Evolutionary conservation across 2,113 vertebrate genomes (phyloP).

Genomic region (Oryzias curvinotus): DNA sequence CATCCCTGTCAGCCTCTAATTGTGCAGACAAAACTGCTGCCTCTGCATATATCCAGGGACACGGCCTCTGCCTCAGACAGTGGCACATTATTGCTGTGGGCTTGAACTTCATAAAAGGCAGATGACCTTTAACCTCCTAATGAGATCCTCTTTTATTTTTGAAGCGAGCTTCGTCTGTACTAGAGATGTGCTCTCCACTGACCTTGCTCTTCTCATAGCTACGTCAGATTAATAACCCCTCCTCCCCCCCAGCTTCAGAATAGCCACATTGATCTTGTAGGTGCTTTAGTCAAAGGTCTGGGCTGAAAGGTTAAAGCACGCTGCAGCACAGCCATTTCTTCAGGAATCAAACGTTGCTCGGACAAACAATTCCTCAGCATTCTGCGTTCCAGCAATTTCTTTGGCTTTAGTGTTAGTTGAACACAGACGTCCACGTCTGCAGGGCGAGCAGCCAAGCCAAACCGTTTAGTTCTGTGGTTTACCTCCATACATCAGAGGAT

Average conservation of each 20-base stretch:
- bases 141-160: conserved; percentile 34
- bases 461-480: no score
- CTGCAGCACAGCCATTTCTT: not conserved
- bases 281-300: not conserved
- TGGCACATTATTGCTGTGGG: conserved; percentile 60
- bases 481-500: no score
- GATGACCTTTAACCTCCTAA: conserved; percentile 40
- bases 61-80: conserved; percentile 39
- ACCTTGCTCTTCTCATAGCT: conserved; percentile 21
- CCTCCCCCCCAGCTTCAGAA: conserved; percentile 20
- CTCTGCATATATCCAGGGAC: conserved; percentile 39
- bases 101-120: conserved; percentile 37
- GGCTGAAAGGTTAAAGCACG: not conserved
- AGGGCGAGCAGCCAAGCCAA: no score
- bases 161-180: conserved; percentile 7
- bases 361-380: no score
- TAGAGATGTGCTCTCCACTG: conserved; percentile 16
- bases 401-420: no score
- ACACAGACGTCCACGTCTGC: no score
- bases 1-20: conserved; percentile 44
- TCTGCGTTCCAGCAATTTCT: no score
- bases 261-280: not conserved
- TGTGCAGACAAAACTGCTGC: conserved; percentile 53
- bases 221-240: conserved; percentile 22
- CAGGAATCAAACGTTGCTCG: not conserved